Percentiles rank a stretch among this genome's conserved stretches.
phyloP scores from a whole-genome alignment of 1,140 invertebrate genomes.

The Meloidogyne floridensis region DNA sequence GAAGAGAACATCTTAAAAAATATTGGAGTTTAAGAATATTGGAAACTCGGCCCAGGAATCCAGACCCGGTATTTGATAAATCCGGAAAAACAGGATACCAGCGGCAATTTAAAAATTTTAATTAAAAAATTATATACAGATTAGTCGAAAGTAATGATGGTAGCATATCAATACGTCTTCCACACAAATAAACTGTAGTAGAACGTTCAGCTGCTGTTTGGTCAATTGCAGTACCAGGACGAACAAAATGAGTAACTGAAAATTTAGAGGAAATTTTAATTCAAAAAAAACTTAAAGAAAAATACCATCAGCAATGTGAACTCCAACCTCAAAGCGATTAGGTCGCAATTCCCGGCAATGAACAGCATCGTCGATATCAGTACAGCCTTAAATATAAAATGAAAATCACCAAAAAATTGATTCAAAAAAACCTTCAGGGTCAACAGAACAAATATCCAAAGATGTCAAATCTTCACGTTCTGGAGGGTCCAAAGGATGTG shows the following conservation, averaged over 20 bases:
- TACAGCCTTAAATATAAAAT: conserved; percentile 74
- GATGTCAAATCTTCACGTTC: conserved; percentile 69
- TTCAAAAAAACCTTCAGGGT: conserved; percentile 77
- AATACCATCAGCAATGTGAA: conserved; percentile 80
- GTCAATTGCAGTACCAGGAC: conserved; percentile 83
- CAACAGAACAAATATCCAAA: conserved; percentile 88
- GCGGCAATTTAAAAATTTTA: neutral
- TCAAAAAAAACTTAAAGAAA: neutral
- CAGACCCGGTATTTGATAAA: no score
- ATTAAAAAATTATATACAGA: conserved; percentile 72
- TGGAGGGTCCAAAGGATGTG: conserved; percentile 70
- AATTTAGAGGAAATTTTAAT: conserved; percentile 1
- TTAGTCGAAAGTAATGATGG: conserved; percentile 85
- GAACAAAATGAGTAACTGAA: conserved; percentile 84
- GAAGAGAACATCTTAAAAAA: conserved; percentile 72
- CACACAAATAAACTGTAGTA: conserved; percentile 61
- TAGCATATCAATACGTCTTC: conserved; percentile 69
- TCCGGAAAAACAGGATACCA: no score
- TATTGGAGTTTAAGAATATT: no score
- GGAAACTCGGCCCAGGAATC: no score
- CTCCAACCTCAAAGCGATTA: conserved; percentile 82
- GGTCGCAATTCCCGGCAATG: conserved; percentile 80
- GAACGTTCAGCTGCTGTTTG: conserved; percentile 55
- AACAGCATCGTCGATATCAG: conserved; percentile 97
- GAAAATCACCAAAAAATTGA: no score